Conservation (phyloP, 2,797 vertebrate species). For the Gallinago solitaria region DNA sequence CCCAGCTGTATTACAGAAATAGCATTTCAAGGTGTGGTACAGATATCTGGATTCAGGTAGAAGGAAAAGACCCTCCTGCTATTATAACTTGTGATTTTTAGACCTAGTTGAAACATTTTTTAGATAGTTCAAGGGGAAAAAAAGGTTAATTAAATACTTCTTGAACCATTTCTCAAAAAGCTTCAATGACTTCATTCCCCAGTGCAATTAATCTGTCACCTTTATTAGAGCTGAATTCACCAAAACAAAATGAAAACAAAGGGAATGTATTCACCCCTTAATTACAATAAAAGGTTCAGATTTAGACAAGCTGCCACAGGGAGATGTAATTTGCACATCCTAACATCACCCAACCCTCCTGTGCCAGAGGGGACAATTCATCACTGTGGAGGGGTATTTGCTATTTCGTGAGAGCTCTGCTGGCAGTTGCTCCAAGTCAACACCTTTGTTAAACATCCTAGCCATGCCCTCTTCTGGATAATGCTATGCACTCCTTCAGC, state of each 20-base stretch:
- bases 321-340: background rate
- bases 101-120: background rate
- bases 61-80: background rate
- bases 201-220: background rate
- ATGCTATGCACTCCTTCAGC: background rate
- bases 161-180: background rate
- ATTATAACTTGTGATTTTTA: background rate
- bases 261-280: background rate
- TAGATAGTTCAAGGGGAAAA: background rate
- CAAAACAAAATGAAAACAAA: conserved; percentile 29
- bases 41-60: background rate
- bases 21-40: background rate
- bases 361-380: background rate
- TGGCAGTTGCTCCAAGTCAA: background rate
- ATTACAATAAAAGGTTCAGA: conserved; percentile 1
- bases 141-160: background rate
- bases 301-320: conserved; percentile 7
- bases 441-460: background rate
- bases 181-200: background rate
- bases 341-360: background rate
- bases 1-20: background rate
- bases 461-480: background rate
- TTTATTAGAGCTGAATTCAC: conserved; percentile 11
- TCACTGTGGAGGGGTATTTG: background rate
- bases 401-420: background rate